Conservation (phyloP, 2,113 vertebrate species). For the Trogon melanurus region DNA sequence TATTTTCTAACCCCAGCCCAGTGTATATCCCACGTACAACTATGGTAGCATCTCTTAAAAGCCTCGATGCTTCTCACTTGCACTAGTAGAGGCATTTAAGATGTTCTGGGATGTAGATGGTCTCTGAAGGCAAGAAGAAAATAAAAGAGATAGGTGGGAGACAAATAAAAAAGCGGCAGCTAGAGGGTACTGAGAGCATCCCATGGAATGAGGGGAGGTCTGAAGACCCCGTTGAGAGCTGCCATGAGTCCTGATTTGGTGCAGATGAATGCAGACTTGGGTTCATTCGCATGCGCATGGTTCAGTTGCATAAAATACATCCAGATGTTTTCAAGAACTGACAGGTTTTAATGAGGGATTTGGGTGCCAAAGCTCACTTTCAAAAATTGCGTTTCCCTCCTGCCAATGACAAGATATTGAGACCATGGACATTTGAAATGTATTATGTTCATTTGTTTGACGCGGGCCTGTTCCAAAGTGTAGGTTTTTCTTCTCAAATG, state of each 20-base stretch:
- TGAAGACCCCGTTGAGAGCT: neutral
- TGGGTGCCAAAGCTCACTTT: neutral
- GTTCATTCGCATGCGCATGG: accelerated
- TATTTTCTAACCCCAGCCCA: neutral
- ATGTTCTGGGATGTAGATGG: neutral
- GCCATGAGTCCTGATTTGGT: neutral
- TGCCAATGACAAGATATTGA: neutral
- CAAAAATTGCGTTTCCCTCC: neutral
- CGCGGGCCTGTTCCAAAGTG: neutral
- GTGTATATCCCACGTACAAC: neutral
- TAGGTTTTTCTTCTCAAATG: neutral
- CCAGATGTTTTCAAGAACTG: neutral
- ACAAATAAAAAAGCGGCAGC: neutral
- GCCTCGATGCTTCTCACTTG: neutral
- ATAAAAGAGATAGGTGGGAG: neutral
- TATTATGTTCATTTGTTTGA: neutral
- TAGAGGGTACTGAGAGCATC: neutral
- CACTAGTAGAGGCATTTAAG: neutral
- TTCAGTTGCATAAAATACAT: constrained; percentile 1
- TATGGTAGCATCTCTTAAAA: neutral
- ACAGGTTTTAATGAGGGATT: neutral
- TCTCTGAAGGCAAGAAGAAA: neutral
- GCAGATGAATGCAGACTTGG: accelerated
- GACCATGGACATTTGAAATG: neutral
- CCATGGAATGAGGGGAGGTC: neutral